Evolutionary conservation across 2,113 vertebrate genomes (phyloP), one percentile per base, ranked within the genome.

Genomic region (Cyanoderma ruficeps): DNA sequence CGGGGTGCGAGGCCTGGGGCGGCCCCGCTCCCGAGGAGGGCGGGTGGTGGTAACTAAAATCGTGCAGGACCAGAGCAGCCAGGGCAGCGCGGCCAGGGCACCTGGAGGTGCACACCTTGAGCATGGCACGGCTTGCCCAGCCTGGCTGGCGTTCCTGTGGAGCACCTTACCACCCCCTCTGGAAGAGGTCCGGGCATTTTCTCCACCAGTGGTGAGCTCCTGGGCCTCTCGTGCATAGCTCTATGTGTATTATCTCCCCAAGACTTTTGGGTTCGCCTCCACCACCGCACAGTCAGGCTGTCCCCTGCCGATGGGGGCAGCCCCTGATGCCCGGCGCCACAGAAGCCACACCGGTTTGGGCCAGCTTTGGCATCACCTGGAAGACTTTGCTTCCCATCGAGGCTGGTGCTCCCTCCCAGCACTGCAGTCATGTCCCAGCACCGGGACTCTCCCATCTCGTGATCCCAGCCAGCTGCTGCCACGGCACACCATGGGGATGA

Each of bases 261-360:
- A 23, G 10, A 53, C 41, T 57, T 91, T 46, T 13, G 53, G 7
- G 42, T 25, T 44, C 61, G 13, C 24, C 33, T 78, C 33, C 33
- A 11, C 22, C 1, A 3, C 44, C 15, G 9, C 50, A 18, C 64
- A 35, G 47, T 24, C 75, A 28, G 60, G 30, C 67, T 47, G 33
- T 55, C 10, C 37, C 33, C 22, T 1, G 39, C 39, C 8, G 18
- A 24, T n/a, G 27, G 6, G 33, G 19, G 7, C 60, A 61, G 61
- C 35, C 55, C 0, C 6, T 16, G 59, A 16, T 53, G n/a, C 70
- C 37, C 1, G 1, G 46, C 0, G 0, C 18, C 46, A 31, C 41
- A 39, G 61, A 60, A 89, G 49, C 57, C 3, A 3, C 22, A 6
- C 42, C 46, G 23, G 35, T 41, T 53, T 27, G n/a, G 21, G 23